Evolutionary conservation across 2,797 vertebrate genomes (phyloP), one percentile per base, ranked within the genome.

Genomic region (Vultur gryphus): DNA sequence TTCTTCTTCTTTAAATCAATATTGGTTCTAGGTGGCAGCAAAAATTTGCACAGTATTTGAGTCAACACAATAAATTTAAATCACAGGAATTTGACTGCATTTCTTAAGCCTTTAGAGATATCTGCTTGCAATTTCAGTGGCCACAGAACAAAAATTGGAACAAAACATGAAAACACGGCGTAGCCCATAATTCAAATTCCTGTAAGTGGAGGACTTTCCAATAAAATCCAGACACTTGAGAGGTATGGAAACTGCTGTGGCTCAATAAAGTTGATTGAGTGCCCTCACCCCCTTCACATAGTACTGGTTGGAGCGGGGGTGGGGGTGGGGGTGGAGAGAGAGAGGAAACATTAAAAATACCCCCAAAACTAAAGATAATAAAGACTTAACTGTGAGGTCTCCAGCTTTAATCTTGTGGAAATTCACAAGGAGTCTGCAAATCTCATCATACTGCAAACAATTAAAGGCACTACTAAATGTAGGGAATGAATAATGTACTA

Each of bases 191-290:
- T 90, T 96, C 80, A 96, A 64, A 91, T 85, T 85, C 62, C 69
- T 88, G 69, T 84, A 96, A 84, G 71, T 76, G 73, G 75, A 90
- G 33, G 61, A 89, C 44, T 96, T 95, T 84, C 77, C 79, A 90
- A 93, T 93, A 96, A 89, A 96, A 77, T 61, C 43, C 31, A 72
- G 82, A 82, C 70, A 66, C 66, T 88, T 91, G 57, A 92, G 80
- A 93, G 64, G 62, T 90, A 87, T 87, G 65, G 65, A 86, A 86
- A 87, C 64, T 72, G 90, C 62, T 79, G 55, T 89, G 86, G 35
- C 66, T 91, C 91, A 89, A 71, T 96, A 95, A 96, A 94, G 52
- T 88, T 94, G 90, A 95, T 85, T 87, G 90, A 97, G 66, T 89
- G 65, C 58, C 55, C 37, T 96, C 43, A 87, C 8, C 16, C 48